These are phyloP conservation scores for Tympanuchus pallidicinctus DNA, from an alignment of 2,113 vertebrate species.

Conservation along the genomic window DNA sequence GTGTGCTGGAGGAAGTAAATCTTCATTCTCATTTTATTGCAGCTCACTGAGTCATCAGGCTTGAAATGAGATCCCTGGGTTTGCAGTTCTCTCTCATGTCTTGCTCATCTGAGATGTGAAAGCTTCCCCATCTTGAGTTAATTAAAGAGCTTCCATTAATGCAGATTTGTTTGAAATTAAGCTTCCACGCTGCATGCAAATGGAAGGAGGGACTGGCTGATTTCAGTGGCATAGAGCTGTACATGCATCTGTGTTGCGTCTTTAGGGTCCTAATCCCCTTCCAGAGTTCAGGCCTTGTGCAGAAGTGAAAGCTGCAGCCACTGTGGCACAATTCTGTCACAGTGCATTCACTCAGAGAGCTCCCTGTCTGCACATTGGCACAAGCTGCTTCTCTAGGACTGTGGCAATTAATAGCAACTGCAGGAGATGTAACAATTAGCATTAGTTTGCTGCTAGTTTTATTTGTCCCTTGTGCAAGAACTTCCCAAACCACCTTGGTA, in stretches of 20 bases:
- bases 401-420: background rate
- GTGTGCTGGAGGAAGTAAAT: background rate
- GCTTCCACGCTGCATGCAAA: background rate
- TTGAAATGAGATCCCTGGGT: constrained; percentile 11
- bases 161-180: constrained; percentile 6
- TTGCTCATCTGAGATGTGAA: constrained; percentile 8
- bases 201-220: background rate
- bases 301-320: background rate
- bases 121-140: background rate
- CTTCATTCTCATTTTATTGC: background rate
- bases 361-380: background rate
- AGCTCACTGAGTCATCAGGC: background rate
- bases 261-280: background rate
- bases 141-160: constrained; percentile 25
- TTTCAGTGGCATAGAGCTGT: background rate
- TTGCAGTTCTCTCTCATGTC: background rate
- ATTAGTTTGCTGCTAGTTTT: background rate
- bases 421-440: background rate
- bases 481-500: background rate
- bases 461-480: background rate
- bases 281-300: background rate
- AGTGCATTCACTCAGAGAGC: background rate
- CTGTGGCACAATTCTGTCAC: background rate
- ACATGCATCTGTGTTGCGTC: background rate
- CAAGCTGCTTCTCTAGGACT: background rate